Evolutionary conservation across 2,888 invertebrate genomes (phyloP).

Genomic region (Hirtodrosophila alboralis): DNA sequence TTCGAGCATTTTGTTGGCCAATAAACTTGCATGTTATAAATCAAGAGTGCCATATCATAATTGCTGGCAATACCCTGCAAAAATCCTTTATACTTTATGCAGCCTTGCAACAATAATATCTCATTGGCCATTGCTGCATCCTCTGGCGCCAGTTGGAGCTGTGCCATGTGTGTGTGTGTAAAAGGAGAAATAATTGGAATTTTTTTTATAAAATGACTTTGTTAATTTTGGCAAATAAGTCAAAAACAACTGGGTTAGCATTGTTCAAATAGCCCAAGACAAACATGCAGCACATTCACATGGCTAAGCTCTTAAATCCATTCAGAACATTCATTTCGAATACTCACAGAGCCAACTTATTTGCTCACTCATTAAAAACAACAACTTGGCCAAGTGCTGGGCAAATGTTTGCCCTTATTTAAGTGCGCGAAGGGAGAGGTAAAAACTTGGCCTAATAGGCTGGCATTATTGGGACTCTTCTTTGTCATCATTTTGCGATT

Average conservation of each 20-base stretch:
- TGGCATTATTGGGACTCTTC: slow-evolving; percentile 37
- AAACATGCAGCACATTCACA: no score
- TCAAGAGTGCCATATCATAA: slow-evolving; percentile 29
- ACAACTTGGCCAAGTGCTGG: slow-evolving; percentile 48
- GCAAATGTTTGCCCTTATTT: slow-evolving; percentile 51
- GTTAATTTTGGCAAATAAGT: slow-evolving; percentile 49
- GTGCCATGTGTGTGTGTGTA: slow-evolving; percentile 32
- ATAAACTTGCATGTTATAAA: slow-evolving; percentile 39
- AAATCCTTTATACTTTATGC: slow-evolving; percentile 25
- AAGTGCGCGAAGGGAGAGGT: slow-evolving; percentile 11
- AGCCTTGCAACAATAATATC: slow-evolving; percentile 31
- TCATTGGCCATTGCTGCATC: slow-evolving; percentile 44
- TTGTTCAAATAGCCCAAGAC: no score
- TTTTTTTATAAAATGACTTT: slow-evolving; percentile 12
- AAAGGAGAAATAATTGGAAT: not conserved
- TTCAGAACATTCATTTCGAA: not conserved
- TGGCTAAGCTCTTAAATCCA: not conserved
- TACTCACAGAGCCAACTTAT: slow-evolving; percentile 8
- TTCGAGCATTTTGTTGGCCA: slow-evolving; percentile 16
- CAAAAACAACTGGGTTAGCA: slow-evolving; percentile 1
- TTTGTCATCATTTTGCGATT: slow-evolving; percentile 43
- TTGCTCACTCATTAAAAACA: slow-evolving; percentile 58
- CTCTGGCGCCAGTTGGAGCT: slow-evolving; percentile 35
- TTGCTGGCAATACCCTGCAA: not conserved
- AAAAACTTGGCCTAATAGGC: slow-evolving; percentile 51